These are phyloP conservation scores for Megathymus violae DNA, from an alignment of 1,140 invertebrate genomes.

Conservation along the genomic window DNA sequence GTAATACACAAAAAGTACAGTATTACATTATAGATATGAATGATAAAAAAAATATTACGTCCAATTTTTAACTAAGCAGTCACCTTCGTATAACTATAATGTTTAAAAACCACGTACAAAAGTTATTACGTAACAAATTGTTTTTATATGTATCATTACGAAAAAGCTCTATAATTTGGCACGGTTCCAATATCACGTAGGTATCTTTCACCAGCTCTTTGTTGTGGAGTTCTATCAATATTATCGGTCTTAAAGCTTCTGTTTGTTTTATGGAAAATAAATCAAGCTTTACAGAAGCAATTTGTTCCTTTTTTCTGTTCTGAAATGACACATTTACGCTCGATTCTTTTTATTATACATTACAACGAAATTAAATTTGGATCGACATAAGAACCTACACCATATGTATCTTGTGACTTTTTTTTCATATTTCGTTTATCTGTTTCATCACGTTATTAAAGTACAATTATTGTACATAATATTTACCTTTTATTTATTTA, in stretches of 20 bases:
- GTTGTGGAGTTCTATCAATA: slow-evolving; percentile 14
- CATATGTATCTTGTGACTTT: too few species aligned
- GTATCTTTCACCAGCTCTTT: slow-evolving; percentile 16
- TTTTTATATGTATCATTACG: background rate
- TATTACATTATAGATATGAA: too few species aligned
- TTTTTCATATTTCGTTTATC: too few species aligned
- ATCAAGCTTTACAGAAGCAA: slow-evolving; percentile 13
- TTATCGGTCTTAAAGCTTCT: slow-evolving; percentile 20
- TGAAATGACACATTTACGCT: background rate
- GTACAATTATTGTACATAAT: too few species aligned
- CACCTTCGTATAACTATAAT: background rate
- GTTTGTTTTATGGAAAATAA: slow-evolving; percentile 13
- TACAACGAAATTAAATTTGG: background rate
- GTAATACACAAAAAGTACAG: too few species aligned
- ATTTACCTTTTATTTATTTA: too few species aligned
- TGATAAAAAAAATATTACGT: too few species aligned
- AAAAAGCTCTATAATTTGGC: slow-evolving; percentile 12
- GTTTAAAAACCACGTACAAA: background rate
- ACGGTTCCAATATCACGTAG: slow-evolving; percentile 7
- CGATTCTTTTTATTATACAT: background rate
- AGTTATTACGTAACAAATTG: background rate
- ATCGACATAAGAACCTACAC: background rate
- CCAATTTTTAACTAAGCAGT: too few species aligned
- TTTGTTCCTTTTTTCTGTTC: slow-evolving; percentile 5
- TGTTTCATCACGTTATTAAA: too few species aligned